Evolutionary conservation across 2,888 invertebrate species (phyloP).

Genomic region (Tetheella fluctuosa): DNA sequence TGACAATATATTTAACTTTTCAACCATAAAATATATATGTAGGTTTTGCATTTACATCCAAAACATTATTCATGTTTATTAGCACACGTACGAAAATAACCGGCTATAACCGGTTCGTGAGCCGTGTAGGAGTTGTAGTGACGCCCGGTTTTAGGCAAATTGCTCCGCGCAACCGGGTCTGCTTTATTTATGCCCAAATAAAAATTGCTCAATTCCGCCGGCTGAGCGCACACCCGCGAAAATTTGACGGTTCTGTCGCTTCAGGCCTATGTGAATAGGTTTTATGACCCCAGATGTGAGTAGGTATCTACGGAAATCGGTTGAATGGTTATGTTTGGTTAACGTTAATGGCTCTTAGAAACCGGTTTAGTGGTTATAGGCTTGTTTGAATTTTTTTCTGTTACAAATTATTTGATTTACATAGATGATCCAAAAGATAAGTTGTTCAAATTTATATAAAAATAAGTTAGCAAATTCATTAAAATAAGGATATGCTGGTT

Average conservation of each 20-base stretch:
- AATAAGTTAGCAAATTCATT: no score
- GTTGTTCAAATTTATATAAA: no score
- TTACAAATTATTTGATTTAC: no score
- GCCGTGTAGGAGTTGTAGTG: conserved; percentile 23
- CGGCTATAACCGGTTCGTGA: conserved; percentile 35
- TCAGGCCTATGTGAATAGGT: conserved; percentile 39
- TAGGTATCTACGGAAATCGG: conserved; percentile 50
- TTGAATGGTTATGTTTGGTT: conserved; percentile 33
- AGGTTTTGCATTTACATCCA: conserved; percentile 1
- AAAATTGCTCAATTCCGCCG: conserved; percentile 69
- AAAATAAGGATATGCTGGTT: no score
- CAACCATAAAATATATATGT: not conserved
- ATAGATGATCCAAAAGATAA: no score
- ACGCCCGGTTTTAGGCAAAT: conserved; percentile 75
- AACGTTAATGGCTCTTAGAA: conserved; percentile 14
- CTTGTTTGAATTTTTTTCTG: no score
- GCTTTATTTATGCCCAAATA: conserved; percentile 77
- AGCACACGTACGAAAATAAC: conserved; percentile 36
- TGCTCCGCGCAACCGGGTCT: conserved; percentile 58
- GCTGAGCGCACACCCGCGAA: conserved; percentile 46
- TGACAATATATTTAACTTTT: not conserved
- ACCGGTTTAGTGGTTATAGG: not conserved
- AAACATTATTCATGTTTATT: conserved; percentile 23
- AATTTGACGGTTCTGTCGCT: conserved; percentile 51
- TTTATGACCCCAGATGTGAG: conserved; percentile 46